Conservation (phyloP, 2,888 invertebrate species). For the Rapana venosa region DNA sequence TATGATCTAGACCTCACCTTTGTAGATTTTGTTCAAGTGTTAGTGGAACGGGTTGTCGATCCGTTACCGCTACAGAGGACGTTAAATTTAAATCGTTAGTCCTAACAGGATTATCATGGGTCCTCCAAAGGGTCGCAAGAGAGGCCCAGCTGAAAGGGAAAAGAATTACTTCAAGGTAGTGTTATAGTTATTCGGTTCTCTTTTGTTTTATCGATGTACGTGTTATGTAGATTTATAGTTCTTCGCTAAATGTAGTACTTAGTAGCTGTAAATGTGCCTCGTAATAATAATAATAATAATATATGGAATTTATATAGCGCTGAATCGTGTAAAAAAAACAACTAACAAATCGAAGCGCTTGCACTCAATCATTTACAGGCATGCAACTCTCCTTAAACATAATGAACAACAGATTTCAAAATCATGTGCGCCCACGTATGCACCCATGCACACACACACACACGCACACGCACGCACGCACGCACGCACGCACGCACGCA, state of each 20-base stretch:
- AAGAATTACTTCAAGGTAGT: slow-evolving; percentile 34
- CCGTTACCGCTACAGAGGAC: background rate
- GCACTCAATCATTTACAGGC: background rate
- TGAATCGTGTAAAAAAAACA: background rate
- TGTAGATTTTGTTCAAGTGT: background rate
- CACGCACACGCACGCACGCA: background rate
- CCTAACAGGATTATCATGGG: background rate
- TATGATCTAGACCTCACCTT: background rate
- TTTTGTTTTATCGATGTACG: background rate
- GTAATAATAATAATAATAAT: background rate
- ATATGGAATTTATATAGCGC: background rate
- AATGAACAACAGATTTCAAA: too few species aligned
- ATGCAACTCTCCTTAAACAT: background rate
- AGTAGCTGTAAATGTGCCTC: background rate
- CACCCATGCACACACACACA: background rate
- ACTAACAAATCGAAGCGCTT: background rate
- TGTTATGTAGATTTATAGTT: background rate
- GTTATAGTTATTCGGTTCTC: background rate
- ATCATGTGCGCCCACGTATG: background rate
- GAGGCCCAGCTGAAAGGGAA: slow-evolving; percentile 13
- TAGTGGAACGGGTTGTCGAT: background rate
- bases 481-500: background rate
- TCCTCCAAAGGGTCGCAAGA: slow-evolving; percentile 17
- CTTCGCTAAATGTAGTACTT: background rate
- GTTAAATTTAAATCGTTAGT: background rate